These are phyloP conservation scores for Antheraea yamamai DNA, from an alignment of 2,888 invertebrate species.

Conservation along the genomic window DNA sequence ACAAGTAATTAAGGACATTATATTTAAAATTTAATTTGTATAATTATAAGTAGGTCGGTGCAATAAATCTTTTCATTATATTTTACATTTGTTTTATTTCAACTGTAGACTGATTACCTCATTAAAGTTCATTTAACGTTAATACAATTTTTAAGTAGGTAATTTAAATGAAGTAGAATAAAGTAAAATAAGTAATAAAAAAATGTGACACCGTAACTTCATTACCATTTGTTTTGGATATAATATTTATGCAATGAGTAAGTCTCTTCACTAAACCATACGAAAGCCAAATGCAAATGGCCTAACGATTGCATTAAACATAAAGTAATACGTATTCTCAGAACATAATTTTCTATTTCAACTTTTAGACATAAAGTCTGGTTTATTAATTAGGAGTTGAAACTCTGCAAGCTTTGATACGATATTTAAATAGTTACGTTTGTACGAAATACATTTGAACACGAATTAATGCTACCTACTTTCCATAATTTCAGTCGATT, in stretches of 20 bases:
- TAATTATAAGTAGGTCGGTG: not conserved
- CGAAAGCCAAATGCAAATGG: too few relatives aligned
- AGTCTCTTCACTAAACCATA: too few relatives aligned
- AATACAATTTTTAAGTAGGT: not conserved
- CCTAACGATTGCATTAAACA: too few relatives aligned
- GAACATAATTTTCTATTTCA: too few relatives aligned
- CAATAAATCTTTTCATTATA: not conserved
- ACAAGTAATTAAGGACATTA: constrained; percentile 39
- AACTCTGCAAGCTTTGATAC: not conserved
- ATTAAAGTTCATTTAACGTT: not conserved
- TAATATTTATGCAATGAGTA: not conserved
- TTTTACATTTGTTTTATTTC: not conserved
- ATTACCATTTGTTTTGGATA: too few relatives aligned
- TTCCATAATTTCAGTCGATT: constrained; percentile 15
- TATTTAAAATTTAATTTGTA: constrained; percentile 9
- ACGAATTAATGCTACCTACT: not conserved
- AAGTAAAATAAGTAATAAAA: not conserved
- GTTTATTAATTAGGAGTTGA: too few relatives aligned
- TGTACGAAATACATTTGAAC: not conserved
- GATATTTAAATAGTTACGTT: not conserved
- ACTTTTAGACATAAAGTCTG: too few relatives aligned
- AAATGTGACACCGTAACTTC: too few relatives aligned
- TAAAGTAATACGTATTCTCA: too few relatives aligned
- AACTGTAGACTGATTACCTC: not conserved
- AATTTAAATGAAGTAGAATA: not conserved